Percentiles rank a stretch among this genome's conserved stretches.
These are phyloP conservation scores for Trachelus stipa DNA, from an alignment of 2,888 invertebrate species.

Conservation along the genomic window DNA sequence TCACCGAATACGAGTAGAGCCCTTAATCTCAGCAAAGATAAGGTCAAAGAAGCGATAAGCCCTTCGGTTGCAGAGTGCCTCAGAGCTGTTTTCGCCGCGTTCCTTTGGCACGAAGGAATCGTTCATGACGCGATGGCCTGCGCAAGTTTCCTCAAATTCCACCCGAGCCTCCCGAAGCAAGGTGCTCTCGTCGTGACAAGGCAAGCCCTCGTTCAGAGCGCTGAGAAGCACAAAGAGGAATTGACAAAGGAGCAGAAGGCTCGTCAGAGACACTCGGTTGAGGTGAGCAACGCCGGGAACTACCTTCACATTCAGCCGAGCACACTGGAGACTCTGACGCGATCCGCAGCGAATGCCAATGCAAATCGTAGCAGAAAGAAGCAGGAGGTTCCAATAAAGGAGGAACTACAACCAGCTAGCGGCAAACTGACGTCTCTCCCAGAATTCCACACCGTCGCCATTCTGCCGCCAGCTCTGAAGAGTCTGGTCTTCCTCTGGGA, in stretches of 20 bases:
- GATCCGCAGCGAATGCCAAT: slow-evolving; percentile 83
- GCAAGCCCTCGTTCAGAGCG: slow-evolving; percentile 59
- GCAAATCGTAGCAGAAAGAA: slow-evolving; percentile 76
- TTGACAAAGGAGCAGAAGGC: slow-evolving; percentile 73
- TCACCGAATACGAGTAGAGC: slow-evolving; percentile 56
- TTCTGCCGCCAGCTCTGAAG: slow-evolving; percentile 87
- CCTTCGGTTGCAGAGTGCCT: slow-evolving; percentile 93
- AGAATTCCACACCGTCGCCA: slow-evolving; percentile 75
- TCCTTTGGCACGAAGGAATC: slow-evolving; percentile 97
- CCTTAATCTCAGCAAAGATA: slow-evolving; percentile 67
- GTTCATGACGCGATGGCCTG: slow-evolving; percentile 99
- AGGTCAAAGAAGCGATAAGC: slow-evolving; percentile 86
- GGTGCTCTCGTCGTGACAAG: slow-evolving; percentile 81
- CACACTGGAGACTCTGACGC: slow-evolving; percentile 80
- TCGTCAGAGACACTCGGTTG: slow-evolving; percentile 88
- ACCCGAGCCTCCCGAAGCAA: slow-evolving; percentile 86
- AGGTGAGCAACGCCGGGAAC: slow-evolving; percentile 78
- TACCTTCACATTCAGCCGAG: slow-evolving; percentile 84
- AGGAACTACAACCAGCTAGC: slow-evolving; percentile 66
- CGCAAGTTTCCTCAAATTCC: slow-evolving; percentile 95
- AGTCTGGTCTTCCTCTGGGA: slow-evolving; percentile 93
- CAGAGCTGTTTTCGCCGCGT: slow-evolving; percentile 95
- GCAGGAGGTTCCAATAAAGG: slow-evolving; percentile 68
- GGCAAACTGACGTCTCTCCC: slow-evolving; percentile 62
- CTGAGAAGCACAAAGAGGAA: slow-evolving; percentile 68